Evolutionary conservation across 2,113 vertebrate genomes (phyloP).

Genomic region (Tinamus guttatus): DNA sequence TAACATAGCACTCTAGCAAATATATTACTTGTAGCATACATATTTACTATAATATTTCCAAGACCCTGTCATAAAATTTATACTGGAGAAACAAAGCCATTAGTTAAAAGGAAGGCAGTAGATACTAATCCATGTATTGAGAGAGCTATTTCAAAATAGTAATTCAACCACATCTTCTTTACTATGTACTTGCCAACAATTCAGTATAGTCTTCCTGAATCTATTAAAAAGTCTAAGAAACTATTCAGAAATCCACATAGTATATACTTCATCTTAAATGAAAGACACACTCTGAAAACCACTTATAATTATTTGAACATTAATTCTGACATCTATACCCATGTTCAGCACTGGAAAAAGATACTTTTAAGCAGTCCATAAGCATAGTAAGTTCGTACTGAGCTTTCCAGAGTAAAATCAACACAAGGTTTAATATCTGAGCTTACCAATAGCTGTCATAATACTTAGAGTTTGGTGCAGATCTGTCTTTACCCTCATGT

Average conservation of each 20-base stretch:
- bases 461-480: rapidly evolving
- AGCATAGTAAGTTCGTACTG: too few relatives aligned
- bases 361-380: neutral
- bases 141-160: slow-evolving; percentile 10
- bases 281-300: neutral
- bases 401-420: neutral
- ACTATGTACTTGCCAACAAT: neutral
- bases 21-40: neutral
- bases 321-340: neutral
- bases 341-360: neutral
- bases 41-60: neutral
- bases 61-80: neutral
- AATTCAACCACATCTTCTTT: neutral
- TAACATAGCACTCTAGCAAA: neutral
- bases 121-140: neutral
- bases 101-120: neutral
- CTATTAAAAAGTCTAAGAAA: neutral
- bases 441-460: neutral
- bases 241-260: neutral
- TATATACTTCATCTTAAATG: neutral
- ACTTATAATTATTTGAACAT: neutral
- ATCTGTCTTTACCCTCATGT: neutral
- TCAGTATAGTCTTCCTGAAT: neutral
- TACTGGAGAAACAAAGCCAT: neutral
- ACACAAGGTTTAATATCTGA: neutral